A percentile compares a stretch with the other conserved stretches of the same genome.
These are phyloP conservation scores for Uropetala carovei DNA, from an alignment of 2,888 invertebrate genomes.

Conservation along the genomic window DNA sequence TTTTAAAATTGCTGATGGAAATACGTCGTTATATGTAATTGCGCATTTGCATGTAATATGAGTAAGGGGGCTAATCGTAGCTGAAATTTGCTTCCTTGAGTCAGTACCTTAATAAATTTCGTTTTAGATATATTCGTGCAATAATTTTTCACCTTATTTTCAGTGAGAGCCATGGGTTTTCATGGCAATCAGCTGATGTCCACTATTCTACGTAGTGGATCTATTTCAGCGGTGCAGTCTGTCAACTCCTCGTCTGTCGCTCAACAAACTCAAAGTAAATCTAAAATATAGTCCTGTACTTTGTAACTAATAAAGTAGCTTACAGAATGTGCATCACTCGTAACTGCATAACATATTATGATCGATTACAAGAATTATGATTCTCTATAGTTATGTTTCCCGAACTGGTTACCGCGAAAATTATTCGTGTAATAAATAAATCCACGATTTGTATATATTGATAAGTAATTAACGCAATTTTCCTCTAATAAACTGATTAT, in stretches of 20 bases:
- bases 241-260: conserved; percentile 31
- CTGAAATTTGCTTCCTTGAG: too few species aligned
- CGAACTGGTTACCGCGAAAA: not conserved
- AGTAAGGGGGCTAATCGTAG: too few species aligned
- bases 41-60: too few species aligned
- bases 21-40: too few species aligned
- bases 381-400: not conserved
- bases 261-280: conserved; percentile 36
- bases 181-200: conserved; percentile 33
- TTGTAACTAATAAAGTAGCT: not conserved
- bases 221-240: not conserved
- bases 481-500: too few species aligned
- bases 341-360: not conserved
- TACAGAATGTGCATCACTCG: not conserved
- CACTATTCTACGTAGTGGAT: not conserved
- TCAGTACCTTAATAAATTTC: too few species aligned
- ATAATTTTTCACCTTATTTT: not conserved
- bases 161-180: conserved; percentile 43
- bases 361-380: not conserved
- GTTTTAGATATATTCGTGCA: too few species aligned
- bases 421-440: too few species aligned
- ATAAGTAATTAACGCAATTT: too few species aligned
- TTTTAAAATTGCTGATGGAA: too few species aligned
- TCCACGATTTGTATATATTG: too few species aligned
- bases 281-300: not conserved